Percentiles rank a stretch among this genome's conserved stretches.
phyloP scores from a whole-genome alignment of 2,113 vertebrate species.

The Oophaga pumilio region DNA sequence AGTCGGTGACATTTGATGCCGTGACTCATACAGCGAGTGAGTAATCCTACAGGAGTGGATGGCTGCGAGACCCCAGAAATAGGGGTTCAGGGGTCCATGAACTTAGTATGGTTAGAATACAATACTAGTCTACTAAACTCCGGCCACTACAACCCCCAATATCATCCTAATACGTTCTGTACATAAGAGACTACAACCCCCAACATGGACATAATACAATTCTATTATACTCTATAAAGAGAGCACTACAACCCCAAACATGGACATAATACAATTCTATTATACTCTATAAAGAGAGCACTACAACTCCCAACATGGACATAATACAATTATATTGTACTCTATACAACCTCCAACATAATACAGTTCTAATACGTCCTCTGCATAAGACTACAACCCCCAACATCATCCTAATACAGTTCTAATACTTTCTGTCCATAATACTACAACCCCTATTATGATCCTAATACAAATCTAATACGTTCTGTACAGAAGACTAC shows the following conservation, averaged over 20 bases:
- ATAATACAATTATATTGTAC: neutral
- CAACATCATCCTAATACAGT: neutral
- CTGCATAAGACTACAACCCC: neutral
- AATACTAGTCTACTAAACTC: neutral
- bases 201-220: neutral
- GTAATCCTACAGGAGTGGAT: neutral
- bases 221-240: neutral
- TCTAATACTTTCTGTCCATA: neutral
- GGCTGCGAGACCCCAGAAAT: neutral
- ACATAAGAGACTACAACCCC: neutral
- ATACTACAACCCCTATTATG: neutral
- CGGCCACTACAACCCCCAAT: neutral
- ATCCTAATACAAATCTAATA: neutral
- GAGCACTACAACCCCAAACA: neutral
- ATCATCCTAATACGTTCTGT: neutral
- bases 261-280: neutral
- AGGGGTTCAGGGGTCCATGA: neutral
- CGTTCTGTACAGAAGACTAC: neutral
- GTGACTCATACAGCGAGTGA: neutral
- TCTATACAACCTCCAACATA: neutral
- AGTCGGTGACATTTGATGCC: conserved; percentile 20
- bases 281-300: neutral
- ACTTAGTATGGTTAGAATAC: neutral
- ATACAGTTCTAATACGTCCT: neutral
- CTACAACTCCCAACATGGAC: neutral